Evolutionary conservation across 1,140 invertebrate genomes (phyloP).

Genomic region (Cherax destructor): DNA sequence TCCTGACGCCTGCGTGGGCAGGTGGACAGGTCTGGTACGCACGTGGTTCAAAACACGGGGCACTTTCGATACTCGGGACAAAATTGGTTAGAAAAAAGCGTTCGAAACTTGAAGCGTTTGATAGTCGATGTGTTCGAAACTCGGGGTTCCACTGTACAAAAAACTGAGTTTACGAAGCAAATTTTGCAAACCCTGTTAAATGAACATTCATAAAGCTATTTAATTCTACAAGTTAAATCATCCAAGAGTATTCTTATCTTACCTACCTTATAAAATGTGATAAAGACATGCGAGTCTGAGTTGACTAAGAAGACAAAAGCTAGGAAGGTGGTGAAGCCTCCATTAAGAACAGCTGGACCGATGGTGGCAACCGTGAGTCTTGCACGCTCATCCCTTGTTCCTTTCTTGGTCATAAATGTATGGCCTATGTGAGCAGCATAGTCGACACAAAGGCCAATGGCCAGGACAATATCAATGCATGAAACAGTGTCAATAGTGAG

Average conservation of each 20-base stretch:
- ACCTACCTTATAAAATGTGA: conserved; percentile 85
- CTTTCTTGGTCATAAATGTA: conserved; percentile 82
- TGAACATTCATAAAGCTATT: too few species aligned
- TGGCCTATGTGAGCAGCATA: conserved; percentile 89
- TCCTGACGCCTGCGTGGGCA: too few species aligned
- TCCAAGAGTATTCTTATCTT: neutral
- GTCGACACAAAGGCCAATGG: conserved; percentile 92
- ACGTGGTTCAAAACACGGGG: too few species aligned
- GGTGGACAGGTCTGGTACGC: too few species aligned
- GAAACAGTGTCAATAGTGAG: conserved; percentile 90
- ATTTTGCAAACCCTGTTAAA: too few species aligned
- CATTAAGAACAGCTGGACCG: conserved; percentile 87
- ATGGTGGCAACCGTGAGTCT: conserved; percentile 84
- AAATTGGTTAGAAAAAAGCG: too few species aligned
- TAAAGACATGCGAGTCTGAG: conserved; percentile 87
- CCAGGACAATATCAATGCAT: conserved; percentile 88
- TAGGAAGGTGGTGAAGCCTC: conserved; percentile 87
- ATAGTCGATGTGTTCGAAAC: too few species aligned
- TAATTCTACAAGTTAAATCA: too few species aligned
- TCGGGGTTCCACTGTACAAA: too few species aligned
- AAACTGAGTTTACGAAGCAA: too few species aligned
- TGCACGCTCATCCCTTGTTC: conserved; percentile 80
- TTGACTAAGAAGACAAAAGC: conserved; percentile 84
- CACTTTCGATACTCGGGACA: too few species aligned
- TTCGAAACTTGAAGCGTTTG: too few species aligned